These are phyloP conservation scores for Nomada lathburiana DNA, from an alignment of 2,888 invertebrate species.

Conservation along the genomic window DNA sequence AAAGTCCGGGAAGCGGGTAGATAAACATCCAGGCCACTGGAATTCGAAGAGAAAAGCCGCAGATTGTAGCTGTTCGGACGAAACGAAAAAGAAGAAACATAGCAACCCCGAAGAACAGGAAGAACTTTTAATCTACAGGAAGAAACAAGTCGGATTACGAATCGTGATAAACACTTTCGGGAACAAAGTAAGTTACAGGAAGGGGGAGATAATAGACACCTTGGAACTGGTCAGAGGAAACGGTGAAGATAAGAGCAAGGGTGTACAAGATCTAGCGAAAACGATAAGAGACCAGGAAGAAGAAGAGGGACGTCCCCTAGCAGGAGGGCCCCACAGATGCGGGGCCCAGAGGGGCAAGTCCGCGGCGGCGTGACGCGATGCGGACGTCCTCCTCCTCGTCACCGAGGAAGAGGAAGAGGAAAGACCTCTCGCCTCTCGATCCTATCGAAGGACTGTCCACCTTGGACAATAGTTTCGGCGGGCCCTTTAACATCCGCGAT, in stretches of 20 bases:
- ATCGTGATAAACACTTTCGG: neutral
- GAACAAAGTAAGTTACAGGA: conserved; percentile 20
- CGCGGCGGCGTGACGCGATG: conserved; percentile 84
- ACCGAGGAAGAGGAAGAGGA: conserved; percentile 76
- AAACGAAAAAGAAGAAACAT: neutral
- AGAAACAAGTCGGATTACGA: neutral
- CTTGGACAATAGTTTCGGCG: conserved; percentile 37
- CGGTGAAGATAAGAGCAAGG: neutral
- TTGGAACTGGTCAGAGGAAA: neutral
- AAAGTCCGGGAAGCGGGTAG: conserved; percentile 4
- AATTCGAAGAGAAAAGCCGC: neutral
- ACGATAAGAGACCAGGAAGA: conserved; percentile 21
- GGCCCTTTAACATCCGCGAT: conserved; percentile 31
- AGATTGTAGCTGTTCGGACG: too few relatives aligned
- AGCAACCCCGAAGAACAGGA: neutral
- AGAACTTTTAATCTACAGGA: neutral
- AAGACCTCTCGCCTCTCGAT: conserved; percentile 68
- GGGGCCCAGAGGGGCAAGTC: conserved; percentile 80
- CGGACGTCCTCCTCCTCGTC: conserved; percentile 81
- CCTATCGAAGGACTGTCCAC: conserved; percentile 34
- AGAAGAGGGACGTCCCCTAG: conserved; percentile 66
- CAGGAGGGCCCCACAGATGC: conserved; percentile 81
- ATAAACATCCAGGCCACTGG: conserved; percentile 22
- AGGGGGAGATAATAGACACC: neutral
- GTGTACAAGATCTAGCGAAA: conserved; percentile 16